Evolutionary conservation across 1,140 invertebrate genomes (phyloP).

Genomic region (Monomorium pharaonis): DNA sequence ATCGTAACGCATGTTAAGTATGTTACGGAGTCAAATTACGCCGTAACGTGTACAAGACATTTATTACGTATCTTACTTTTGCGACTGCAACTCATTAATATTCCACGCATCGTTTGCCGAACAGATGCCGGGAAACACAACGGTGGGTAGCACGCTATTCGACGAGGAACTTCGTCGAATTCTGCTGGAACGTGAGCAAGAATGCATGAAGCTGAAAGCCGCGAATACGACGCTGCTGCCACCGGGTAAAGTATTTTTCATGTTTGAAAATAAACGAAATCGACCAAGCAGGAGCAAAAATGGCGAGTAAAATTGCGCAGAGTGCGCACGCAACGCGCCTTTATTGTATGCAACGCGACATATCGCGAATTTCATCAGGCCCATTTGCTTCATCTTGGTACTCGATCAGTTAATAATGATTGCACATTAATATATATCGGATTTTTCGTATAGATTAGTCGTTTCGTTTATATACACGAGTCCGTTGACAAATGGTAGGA

Average conservation of each 20-base stretch:
- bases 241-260: conserved; percentile 69
- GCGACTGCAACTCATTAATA: conserved; percentile 42
- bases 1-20: neutral
- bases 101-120: conserved; percentile 26
- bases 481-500: neutral
- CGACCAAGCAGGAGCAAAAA: conserved; percentile 5
- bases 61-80: conserved; percentile 41
- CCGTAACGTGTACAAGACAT: neutral
- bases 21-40: conserved; percentile 3
- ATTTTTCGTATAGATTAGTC: conserved; percentile 4
- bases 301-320: neutral
- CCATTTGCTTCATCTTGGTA: conserved; percentile 18
- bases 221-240: conserved; percentile 70
- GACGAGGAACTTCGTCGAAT: conserved; percentile 76
- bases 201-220: conserved; percentile 70
- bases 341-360: neutral
- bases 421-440: conserved; percentile 19
- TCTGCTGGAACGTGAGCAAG: conserved; percentile 68
- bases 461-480: neutral
- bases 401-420: conserved; percentile 13
- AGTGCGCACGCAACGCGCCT: neutral
- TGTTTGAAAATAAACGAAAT: conserved; percentile 29
- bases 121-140: conserved; percentile 78
- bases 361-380: conserved; percentile 14
- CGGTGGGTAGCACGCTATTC: conserved; percentile 74